These are phyloP conservation scores for Rhabditoides inermis DNA, from an alignment of 2,888 invertebrate species.

Conservation along the genomic window DNA sequence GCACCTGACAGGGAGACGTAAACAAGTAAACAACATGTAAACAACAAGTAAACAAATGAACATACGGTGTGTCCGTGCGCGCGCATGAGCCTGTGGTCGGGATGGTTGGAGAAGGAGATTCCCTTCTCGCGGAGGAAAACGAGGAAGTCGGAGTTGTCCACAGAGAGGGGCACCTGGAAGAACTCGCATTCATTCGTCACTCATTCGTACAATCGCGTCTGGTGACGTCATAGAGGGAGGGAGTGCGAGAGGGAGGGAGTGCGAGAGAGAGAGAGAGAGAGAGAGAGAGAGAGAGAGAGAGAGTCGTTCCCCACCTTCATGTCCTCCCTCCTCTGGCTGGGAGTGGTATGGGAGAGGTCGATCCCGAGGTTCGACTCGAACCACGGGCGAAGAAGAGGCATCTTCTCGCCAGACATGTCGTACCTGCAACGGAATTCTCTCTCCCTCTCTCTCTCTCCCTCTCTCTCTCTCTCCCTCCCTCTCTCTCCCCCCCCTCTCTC, in stretches of 20 bases:
- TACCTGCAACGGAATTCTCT: conserved; percentile 47
- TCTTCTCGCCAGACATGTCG: conserved; percentile 55
- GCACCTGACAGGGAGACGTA: no score
- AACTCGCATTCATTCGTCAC: not conserved
- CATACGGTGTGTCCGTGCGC: conserved; percentile 45
- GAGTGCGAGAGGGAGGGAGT: no score
- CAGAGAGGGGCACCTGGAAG: conserved; percentile 63
- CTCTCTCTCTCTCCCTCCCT: not conserved
- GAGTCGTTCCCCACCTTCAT: conserved; percentile 4
- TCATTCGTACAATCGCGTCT: no score
- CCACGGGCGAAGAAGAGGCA: conserved; percentile 77
- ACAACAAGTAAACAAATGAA: not conserved
- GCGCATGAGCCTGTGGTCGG: conserved; percentile 35
- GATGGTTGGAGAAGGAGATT: conserved; percentile 71
- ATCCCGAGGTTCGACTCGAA: conserved; percentile 68
- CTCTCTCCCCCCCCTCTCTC: not conserved
- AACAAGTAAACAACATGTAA: no score
- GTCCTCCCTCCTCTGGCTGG: conserved; percentile 16
- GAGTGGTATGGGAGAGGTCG: conserved; percentile 44
- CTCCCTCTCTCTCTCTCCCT: not conserved
- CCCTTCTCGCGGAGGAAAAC: conserved; percentile 77
- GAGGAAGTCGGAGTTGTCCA: conserved; percentile 80
- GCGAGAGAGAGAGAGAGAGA: no score
- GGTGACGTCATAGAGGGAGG: conserved; percentile 59
- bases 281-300: not conserved